Conservation (phyloP, 2,888 invertebrate genomes). For the Congeria kusceri region DNA sequence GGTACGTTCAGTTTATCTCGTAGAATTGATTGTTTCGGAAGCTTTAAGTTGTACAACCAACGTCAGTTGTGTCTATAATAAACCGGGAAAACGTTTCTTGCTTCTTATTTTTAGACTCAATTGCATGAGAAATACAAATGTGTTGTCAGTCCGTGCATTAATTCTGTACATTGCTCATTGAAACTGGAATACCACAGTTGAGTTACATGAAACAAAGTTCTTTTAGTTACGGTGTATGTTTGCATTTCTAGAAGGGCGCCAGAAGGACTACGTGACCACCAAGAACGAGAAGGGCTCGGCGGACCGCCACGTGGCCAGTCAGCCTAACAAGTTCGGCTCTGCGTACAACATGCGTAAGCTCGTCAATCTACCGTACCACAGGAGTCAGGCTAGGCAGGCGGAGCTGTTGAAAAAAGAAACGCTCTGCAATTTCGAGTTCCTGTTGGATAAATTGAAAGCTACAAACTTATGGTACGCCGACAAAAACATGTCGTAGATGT, state of each 20-base stretch:
- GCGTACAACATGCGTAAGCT: constrained; percentile 81
- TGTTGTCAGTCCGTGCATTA: too few relatives aligned
- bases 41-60: too few relatives aligned
- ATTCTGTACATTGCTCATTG: too few relatives aligned
- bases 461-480: constrained; percentile 72
- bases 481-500: neutral
- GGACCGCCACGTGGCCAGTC: constrained; percentile 75
- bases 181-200: too few relatives aligned
- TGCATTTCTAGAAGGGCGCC: constrained; percentile 61
- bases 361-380: constrained; percentile 79
- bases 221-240: too few relatives aligned
- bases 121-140: too few relatives aligned
- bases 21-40: too few relatives aligned
- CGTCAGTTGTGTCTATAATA: too few relatives aligned
- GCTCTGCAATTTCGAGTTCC: constrained; percentile 78
- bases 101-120: too few relatives aligned
- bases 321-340: constrained; percentile 76
- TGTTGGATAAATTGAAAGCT: constrained; percentile 77
- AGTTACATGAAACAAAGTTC: too few relatives aligned
- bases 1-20: too few relatives aligned
- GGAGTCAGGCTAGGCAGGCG: constrained; percentile 63
- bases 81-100: too few relatives aligned
- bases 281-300: constrained; percentile 65
- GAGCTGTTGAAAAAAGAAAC: constrained; percentile 75
- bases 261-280: constrained; percentile 71